These are phyloP conservation scores for Biston stratarius DNA, from an alignment of 2,888 invertebrate genomes.

Conservation along the genomic window DNA sequence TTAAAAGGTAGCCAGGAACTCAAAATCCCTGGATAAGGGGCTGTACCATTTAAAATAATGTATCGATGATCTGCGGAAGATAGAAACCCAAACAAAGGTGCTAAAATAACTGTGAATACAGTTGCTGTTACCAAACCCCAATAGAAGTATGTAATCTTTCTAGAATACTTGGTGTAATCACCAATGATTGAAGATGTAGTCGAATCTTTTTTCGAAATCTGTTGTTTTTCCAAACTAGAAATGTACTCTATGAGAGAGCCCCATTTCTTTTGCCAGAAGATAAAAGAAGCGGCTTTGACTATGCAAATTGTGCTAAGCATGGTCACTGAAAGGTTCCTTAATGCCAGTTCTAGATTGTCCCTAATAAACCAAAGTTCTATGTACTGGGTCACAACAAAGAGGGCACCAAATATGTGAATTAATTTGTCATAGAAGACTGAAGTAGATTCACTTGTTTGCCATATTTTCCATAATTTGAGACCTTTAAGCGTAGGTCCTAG, in stretches of 20 bases:
- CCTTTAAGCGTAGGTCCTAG: conserved; percentile 68
- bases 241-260: conserved; percentile 61
- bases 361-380: conserved; percentile 70
- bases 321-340: conserved; percentile 69
- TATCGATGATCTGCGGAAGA: conserved; percentile 53
- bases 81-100: conserved; percentile 64
- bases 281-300: conserved; percentile 67
- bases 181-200: conserved; percentile 52
- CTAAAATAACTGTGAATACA: conserved; percentile 64
- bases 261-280: conserved; percentile 70
- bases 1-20: conserved; percentile 77
- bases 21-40: conserved; percentile 72
- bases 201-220: conserved; percentile 51
- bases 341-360: conserved; percentile 61
- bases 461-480: conserved; percentile 67
- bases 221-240: conserved; percentile 60
- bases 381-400: conserved; percentile 71
- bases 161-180: conserved; percentile 68
- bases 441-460: conserved; percentile 55
- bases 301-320: conserved; percentile 74
- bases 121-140: conserved; percentile 68
- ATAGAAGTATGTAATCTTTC: conserved; percentile 68
- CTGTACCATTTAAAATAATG: conserved; percentile 56
- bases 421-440: conserved; percentile 50
- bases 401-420: conserved; percentile 58